Evolutionary conservation across 1,140 invertebrate species (phyloP).

Genomic region (Drosophila ananassae): DNA sequence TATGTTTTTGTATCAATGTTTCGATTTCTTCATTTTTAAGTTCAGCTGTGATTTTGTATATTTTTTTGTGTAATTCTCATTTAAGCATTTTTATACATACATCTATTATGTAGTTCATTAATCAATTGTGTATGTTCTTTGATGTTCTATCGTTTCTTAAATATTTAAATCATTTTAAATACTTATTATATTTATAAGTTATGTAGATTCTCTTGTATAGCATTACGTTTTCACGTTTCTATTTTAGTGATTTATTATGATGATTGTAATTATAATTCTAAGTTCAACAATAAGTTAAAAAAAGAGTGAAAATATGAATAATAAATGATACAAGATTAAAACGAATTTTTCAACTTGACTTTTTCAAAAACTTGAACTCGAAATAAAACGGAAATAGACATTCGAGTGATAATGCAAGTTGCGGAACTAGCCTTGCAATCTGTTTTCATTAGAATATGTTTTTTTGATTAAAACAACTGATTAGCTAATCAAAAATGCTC

Average conservation of each 20-base stretch:
- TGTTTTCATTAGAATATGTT: slow-evolving; percentile 3
- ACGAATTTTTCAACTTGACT: not conserved
- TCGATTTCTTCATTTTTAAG: slow-evolving; percentile 70
- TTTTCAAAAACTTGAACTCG: not conserved
- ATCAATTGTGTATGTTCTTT: slow-evolving; percentile 15
- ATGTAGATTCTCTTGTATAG: slow-evolving; percentile 67
- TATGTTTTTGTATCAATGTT: slow-evolving; percentile 35
- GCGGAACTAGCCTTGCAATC: slow-evolving; percentile 38
- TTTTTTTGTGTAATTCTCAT: slow-evolving; percentile 69
- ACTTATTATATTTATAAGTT: slow-evolving; percentile 56
- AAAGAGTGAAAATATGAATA: slow-evolving; percentile 56
- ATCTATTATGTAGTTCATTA: slow-evolving; percentile 59
- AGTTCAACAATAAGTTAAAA: slow-evolving; percentile 6
- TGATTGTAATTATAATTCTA: slow-evolving; percentile 32
- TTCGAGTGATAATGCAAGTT: slow-evolving; percentile 38
- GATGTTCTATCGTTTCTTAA: slow-evolving; percentile 14
- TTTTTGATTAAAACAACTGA: not conserved
- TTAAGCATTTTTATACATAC: slow-evolving; percentile 46
- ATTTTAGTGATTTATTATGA: slow-evolving; percentile 37
- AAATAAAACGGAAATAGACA: slow-evolving; percentile 32
- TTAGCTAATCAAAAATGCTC: slow-evolving; percentile 14
- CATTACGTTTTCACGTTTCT: slow-evolving; percentile 53
- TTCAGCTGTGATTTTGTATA: slow-evolving; percentile 82
- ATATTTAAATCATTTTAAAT: slow-evolving; percentile 27
- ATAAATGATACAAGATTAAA: slow-evolving; percentile 45